These are phyloP conservation scores for Archegozetes longisetosus DNA, from an alignment of 1,140 invertebrate species.

Conservation along the genomic window DNA sequence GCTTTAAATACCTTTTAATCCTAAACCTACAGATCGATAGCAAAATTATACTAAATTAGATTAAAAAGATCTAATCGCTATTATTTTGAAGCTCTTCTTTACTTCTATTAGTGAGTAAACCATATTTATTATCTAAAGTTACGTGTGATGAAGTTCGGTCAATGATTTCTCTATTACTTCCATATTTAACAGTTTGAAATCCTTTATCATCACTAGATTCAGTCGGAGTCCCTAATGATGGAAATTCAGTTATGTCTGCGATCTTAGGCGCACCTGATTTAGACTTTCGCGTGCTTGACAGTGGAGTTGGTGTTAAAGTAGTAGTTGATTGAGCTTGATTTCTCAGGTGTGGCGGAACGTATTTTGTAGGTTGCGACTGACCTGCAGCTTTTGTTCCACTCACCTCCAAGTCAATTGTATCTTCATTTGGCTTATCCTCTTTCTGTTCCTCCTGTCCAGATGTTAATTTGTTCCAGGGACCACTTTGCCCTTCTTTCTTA, in stretches of 20 bases:
- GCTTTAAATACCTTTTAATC: too few relatives aligned
- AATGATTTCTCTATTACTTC: too few relatives aligned
- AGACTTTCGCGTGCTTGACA: background rate
- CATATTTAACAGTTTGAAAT: conserved; percentile 3
- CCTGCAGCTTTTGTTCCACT: background rate
- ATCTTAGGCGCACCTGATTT: conserved; percentile 4
- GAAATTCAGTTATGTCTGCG: conserved; percentile 6
- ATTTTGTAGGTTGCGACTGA: background rate
- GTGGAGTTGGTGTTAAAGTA: background rate
- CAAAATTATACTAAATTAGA: background rate
- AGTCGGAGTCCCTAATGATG: background rate
- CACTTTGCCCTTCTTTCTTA: conserved; percentile 4
- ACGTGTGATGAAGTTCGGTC: background rate
- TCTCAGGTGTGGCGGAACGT: background rate
- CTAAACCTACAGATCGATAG: background rate
- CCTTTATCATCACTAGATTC: conserved; percentile 5
- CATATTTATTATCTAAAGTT: background rate
- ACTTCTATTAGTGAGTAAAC: background rate
- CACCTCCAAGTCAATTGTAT: background rate
- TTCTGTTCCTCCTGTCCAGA: background rate
- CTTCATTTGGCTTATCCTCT: background rate
- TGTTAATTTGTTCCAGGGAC: conserved; percentile 1
- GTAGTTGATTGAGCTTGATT: background rate
- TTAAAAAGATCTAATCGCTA: background rate
- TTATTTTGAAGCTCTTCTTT: background rate